Conservation (phyloP, 2,888 invertebrate genomes). For the Drosophila setosimentum region DNA sequence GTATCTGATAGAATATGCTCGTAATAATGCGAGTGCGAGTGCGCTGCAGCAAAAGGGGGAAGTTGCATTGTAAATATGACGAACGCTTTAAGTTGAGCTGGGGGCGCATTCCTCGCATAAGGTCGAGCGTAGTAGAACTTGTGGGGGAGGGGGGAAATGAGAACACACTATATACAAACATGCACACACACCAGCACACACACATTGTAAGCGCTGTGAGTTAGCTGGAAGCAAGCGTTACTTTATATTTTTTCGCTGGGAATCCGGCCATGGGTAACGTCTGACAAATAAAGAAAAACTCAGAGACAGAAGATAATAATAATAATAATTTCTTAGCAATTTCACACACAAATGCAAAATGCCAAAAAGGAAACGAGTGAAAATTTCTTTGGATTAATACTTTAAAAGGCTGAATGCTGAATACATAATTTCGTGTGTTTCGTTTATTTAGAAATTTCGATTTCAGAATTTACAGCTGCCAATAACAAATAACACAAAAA, state of each 20-base stretch:
- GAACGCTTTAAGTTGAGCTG: conserved; percentile 64
- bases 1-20: conserved; percentile 73
- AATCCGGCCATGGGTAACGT: conserved; percentile 55
- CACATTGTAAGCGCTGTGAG: conserved; percentile 22
- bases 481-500: conserved; percentile 15
- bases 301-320: conserved; percentile 10
- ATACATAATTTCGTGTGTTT: conserved; percentile 19
- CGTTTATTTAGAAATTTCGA: conserved; percentile 16
- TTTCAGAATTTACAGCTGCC: conserved; percentile 46
- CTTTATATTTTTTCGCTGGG: conserved; percentile 38
- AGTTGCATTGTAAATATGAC: conserved; percentile 65
- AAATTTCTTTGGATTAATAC: conserved; percentile 46
- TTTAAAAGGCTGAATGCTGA: conserved; percentile 11
- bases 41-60: conserved; percentile 51
- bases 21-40: conserved; percentile 57
- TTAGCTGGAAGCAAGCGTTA: conserved; percentile 51
- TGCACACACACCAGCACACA: conserved; percentile 6
- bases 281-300: conserved; percentile 26
- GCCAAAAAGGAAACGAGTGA: conserved; percentile 36
- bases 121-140: conserved; percentile 61
- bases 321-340: conserved; percentile 41
- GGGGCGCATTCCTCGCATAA: conserved; percentile 76
- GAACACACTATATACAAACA: conserved; percentile 15
- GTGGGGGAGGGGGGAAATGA: neutral
- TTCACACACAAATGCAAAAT: conserved; percentile 35